Conservation (phyloP, 2,888 invertebrate genomes). For the Pseudococcus viburni region DNA sequence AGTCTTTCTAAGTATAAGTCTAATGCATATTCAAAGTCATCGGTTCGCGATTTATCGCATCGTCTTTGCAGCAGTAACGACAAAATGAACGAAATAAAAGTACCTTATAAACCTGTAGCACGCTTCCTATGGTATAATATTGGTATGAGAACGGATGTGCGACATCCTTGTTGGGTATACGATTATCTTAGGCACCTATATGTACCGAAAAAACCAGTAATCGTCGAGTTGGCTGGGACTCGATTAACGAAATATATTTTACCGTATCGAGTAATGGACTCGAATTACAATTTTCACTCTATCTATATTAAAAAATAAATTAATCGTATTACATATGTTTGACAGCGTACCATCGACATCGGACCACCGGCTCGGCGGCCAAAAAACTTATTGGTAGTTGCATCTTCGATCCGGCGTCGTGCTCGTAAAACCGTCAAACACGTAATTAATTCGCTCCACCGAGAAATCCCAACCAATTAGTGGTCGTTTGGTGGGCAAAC, state of each 20-base stretch:
- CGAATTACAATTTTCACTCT: slow-evolving; percentile 37
- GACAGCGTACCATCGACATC: not conserved
- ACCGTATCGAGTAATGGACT: slow-evolving; percentile 48
- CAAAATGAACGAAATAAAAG: not conserved
- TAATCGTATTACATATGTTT: slow-evolving; percentile 52
- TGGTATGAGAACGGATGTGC: slow-evolving; percentile 37
- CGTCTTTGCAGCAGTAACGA: not conserved
- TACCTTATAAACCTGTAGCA: not conserved
- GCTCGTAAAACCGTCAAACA: slow-evolving; percentile 3
- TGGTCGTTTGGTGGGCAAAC: not conserved
- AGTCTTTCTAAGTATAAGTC: not conserved
- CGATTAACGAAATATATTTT: slow-evolving; percentile 33
- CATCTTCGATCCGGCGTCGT: not conserved
- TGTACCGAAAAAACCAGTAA: slow-evolving; percentile 5
- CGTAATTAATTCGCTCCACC: slow-evolving; percentile 39
- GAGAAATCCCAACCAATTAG: slow-evolving; percentile 22
- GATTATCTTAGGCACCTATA: not conserved
- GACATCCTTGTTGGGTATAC: slow-evolving; percentile 35
- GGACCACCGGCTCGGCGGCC: not conserved
- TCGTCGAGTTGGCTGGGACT: not conserved
- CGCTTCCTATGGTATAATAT: not conserved
- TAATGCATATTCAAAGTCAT: slow-evolving; percentile 53
- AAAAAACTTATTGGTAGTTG: not conserved
- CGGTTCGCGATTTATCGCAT: slow-evolving; percentile 33
- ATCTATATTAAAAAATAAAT: slow-evolving; percentile 2